Conservation (phyloP, 2,797 vertebrate species). For the Typhlichthys eigenmanni region DNA sequence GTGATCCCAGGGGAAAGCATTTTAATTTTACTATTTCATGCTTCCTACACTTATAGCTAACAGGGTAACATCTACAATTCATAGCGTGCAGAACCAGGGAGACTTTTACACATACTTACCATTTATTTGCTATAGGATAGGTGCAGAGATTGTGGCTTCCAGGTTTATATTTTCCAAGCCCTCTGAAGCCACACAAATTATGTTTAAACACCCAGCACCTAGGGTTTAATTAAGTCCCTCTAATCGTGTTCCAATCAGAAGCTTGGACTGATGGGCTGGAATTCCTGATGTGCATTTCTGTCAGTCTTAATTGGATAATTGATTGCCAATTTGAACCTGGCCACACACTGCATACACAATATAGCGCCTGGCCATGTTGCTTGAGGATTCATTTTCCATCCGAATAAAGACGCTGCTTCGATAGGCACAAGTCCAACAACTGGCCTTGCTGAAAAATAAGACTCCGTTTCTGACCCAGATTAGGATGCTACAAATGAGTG, state of each 20-base stretch:
- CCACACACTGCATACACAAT: constrained; percentile 85
- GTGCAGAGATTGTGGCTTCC: constrained; percentile 58
- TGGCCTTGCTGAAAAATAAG: constrained; percentile 71
- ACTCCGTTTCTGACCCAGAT: constrained; percentile 53
- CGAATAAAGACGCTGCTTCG: constrained; percentile 81
- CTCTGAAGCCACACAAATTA: constrained; percentile 77
- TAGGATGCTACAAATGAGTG: constrained; percentile 57
- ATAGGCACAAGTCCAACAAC: constrained; percentile 77
- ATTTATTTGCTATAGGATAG: constrained; percentile 36
- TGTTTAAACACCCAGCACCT: constrained; percentile 83
- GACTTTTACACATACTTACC: constrained; percentile 32
- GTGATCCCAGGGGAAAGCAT: constrained; percentile 68
- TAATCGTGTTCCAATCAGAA: constrained; percentile 85
- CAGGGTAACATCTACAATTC: constrained; percentile 21
- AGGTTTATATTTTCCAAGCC: constrained; percentile 75
- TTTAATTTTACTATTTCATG: constrained; percentile 56
- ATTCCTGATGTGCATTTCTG: constrained; percentile 86
- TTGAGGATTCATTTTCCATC: constrained; percentile 82
- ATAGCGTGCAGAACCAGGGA: constrained; percentile 25
- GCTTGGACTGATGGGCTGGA: constrained; percentile 82
- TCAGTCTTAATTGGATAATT: constrained; percentile 89
- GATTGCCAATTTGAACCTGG: constrained; percentile 87
- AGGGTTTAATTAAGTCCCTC: constrained; percentile 84
- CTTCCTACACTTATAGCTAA: constrained; percentile 34
- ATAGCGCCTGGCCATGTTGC: constrained; percentile 80